Evolutionary conservation across 2,113 vertebrate genomes (phyloP), one percentile per base, ranked within the genome.

Genomic region (Oryzias melastigma): DNA sequence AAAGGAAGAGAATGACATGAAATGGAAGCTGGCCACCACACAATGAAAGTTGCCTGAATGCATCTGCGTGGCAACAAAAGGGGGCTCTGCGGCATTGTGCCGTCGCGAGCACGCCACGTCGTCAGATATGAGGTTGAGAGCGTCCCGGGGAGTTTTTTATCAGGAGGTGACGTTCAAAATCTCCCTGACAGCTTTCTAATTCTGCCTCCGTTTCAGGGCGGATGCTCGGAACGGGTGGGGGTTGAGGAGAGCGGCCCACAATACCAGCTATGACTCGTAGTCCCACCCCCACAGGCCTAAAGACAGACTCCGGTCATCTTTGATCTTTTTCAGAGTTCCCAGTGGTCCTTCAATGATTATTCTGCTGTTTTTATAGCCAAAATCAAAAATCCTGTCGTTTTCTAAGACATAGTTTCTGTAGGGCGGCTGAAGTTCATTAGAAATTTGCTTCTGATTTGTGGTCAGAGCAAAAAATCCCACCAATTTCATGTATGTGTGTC

Each of bases 131-230:
- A 76, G 27, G 53, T 70, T 62, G 65, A 15, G 49, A 58, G 72
- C 50, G 13, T 75, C 60, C 29, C 20, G 40, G 57, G 62, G 70
- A 82, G 56, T 75, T 62, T 77, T 22, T 68, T 61, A 50, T 73
- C 82, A 80, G 43, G 56, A 50, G 57, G 65, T 68, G 62, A 58
- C 52, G 61, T 63, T 59, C 51, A 72, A 73, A 76, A 63, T 69
- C 61, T 53, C 55, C 24, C 53, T 73, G 82, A 81, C 77, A 80
- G 81, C 47, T 80, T 63, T 84, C 75, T 82, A 81, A 75, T 88
- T 77, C 55, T 5, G 58, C 29, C 42, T 48, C 27, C 5, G 44
- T 52, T 40, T 19, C 47, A 47, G 13, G 46, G 46, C 17, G 56
- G 47, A 77, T 73, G 27, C 48, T 59, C 16, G 24, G 55, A n/a